Percentiles rank a stretch among this genome's conserved stretches.
Conservation (phyloP, 2,797 vertebrate species). For the Hipposideros larvatus region DNA sequence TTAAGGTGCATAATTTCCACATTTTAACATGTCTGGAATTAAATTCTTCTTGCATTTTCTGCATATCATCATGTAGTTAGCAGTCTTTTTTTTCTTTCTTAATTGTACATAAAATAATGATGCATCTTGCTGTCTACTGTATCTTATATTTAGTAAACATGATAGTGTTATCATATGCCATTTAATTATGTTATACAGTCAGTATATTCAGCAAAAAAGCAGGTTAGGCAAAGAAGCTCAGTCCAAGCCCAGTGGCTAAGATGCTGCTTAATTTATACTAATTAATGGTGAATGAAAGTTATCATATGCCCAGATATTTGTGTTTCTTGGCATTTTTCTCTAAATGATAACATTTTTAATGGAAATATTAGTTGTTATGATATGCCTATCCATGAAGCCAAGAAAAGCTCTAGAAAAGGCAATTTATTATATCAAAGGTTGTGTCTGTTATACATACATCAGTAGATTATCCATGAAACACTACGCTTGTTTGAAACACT, state of each 20-base stretch:
- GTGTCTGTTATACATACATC: not conserved
- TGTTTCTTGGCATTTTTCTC: conserved; percentile 14
- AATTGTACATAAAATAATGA: not conserved
- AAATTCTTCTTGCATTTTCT: conserved; percentile 10
- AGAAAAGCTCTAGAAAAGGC: not conserved
- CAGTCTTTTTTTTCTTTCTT: not conserved
- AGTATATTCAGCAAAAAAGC: not conserved
- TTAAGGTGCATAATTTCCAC: not conserved
- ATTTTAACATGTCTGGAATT: conserved; percentile 12
- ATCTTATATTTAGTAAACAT: not conserved
- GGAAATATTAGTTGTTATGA: conserved; percentile 19
- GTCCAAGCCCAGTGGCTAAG: not conserved
- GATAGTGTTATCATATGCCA: not conserved
- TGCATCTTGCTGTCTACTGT: not conserved
- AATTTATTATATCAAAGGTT: not conserved
- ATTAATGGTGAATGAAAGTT: not conserved
- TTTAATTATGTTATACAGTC: not conserved
- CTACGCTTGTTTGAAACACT: conserved; percentile 12
- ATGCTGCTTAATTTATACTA: not conserved
- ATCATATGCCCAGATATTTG: not conserved
- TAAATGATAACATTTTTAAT: conserved; percentile 28
- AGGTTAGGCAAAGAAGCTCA: not conserved
- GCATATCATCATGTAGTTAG: not conserved
- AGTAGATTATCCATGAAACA: not conserved
- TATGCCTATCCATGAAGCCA: not conserved